Base-by-base conservation (phyloP, 1,140 invertebrate genomes). In the Lucilia cuprina region DNA sequence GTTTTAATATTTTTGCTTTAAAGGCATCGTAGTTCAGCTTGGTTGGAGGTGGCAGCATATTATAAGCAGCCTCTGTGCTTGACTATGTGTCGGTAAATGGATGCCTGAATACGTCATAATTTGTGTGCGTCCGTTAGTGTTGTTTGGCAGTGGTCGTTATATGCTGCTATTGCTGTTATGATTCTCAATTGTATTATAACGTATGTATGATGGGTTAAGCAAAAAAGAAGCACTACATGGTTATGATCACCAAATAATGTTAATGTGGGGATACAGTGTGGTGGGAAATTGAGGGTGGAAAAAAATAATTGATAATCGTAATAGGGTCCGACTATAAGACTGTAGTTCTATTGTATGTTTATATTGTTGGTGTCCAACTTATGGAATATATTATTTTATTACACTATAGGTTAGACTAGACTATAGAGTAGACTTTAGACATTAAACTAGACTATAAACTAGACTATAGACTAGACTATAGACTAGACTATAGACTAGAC, bases 21-120 rank as follows among this genome's bases (percentile, higher is more conserved):
- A 9, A 78, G 47, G 41, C 5, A n/a, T n/a, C n/a, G 41, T 41
- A 80, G 41, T 80, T 80, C 77, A 80, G 77, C 77, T 50, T 80
- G 2, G 77, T 50, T 80, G 77, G 19, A 80, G 77, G 41, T 80
- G 77, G 41, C 25, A 30, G 25, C 25, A 30, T 30, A 3, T 30
- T 30, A 30, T 30, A 30, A 30, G 25, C 25, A 30, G 25, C 25
- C 25, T 30, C 25, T 3, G 25, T 30, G 25, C 3, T 30, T 30
- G 25, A 30, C 25, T 1, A 30, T 30, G 25, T 30, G 41, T 41
- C 10, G 17, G 50, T 55, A 55, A 12, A 14, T 55, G 50, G 13
- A 55, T 55, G 50, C 13, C 12, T 55, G 17, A 55, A 55, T 55
- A 55, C 17, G 17, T 55, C 50, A 55, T 55, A 41, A 41, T 30